Evolutionary conservation across 2,888 invertebrate genomes (phyloP), one percentile per base, ranked within the genome.

Genomic region (Phragmatobia fuliginosa): DNA sequence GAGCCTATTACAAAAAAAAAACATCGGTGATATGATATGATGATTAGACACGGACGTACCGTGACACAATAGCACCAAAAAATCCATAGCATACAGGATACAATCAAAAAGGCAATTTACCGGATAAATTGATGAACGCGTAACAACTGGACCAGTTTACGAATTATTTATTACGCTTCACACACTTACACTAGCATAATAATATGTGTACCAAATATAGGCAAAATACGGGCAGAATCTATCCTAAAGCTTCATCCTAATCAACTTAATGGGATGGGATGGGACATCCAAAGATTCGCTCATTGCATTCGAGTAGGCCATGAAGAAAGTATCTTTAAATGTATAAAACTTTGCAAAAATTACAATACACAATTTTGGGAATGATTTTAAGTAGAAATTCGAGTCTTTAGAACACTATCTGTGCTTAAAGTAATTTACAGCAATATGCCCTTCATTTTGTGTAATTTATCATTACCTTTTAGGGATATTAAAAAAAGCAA

Each of bases 41-140:
- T 45, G 21, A 45, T 49, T n/a, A 49, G 21, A 49, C 21, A 49
- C 21, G 45, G 45, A 45, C 7, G 45, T 45, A 45, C 36, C 64
- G 36, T 64, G 64, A 36, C 64, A 56, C 36, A 4, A 56, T 56
- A 36, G 28, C 36, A 58, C 58, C 58, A 66, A 58, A 14, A 6
- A 67, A 31, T 28, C 36, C 52, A 62, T 58, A 62, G 18, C 18
- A 63, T 63, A 63, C 41, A 67, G 38, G 58, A 62, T 56, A 66
- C 25, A 62, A 58, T 62, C 14, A n/a, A 32, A 58, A 28, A 65
- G 38, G 52, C 59, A 59, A 66, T 70, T 59, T 45, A 49, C 25
- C 62, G 58, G 31, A 58, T 59, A 66, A 70, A 70, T 70, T 49
- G 66, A 58, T 62, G 28, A 62, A 58, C n/a, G 62, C 66, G 66